Evolutionary conservation across 2,113 vertebrate species (phyloP).

Genomic region (Psettodes erumei): DNA sequence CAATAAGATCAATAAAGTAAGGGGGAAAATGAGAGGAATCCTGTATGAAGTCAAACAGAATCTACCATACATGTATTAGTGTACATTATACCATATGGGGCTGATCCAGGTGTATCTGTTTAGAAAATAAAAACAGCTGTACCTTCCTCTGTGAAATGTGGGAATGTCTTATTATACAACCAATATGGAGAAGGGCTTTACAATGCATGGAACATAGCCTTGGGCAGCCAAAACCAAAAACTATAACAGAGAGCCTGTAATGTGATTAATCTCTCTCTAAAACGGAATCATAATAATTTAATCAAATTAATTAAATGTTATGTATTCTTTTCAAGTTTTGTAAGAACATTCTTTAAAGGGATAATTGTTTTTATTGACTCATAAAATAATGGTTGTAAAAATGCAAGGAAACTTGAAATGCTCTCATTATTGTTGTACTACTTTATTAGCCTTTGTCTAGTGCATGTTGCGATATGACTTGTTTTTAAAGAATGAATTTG

Average conservation of each 20-base stretch:
- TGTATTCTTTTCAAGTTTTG: background rate
- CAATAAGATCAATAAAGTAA: background rate
- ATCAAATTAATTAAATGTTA: conserved; percentile 3
- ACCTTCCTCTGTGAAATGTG: conserved; percentile 27
- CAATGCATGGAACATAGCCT: conserved; percentile 10
- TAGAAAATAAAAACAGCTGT: no score
- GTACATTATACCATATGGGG: conserved; percentile 46
- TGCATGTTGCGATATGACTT: no score
- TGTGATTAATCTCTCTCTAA: conserved; percentile 26
- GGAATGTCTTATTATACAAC: conserved; percentile 20
- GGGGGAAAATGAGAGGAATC: background rate
- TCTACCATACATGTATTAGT: conserved; percentile 1
- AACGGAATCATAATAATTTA: conserved; percentile 4
- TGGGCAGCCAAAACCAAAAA: conserved; percentile 5
- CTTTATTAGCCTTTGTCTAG: no score
- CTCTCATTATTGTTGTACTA: no score
- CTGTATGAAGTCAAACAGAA: background rate
- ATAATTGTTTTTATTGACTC: no score
- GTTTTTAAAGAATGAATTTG: no score
- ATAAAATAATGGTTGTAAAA: no score
- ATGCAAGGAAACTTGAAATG: no score
- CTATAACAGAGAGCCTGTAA: background rate
- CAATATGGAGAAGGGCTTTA: conserved; percentile 1
- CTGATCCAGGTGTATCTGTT: no score
- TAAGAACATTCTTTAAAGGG: no score